Base-by-base conservation (phyloP, 2,888 invertebrate species). In the Augochlorella aurata region DNA sequence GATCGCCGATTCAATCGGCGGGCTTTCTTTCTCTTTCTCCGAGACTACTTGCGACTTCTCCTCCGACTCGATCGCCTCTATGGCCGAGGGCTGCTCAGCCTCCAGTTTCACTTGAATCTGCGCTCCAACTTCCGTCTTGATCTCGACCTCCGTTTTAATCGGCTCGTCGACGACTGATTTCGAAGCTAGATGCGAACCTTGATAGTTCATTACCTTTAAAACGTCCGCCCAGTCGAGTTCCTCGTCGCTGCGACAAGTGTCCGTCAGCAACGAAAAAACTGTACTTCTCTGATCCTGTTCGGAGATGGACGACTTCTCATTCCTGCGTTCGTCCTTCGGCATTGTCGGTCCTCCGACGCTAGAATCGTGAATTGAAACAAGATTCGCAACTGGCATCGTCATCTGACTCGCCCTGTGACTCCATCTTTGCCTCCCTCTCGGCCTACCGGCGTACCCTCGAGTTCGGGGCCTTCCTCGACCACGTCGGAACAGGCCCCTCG, bases 201-300 rank as follows among this genome's bases (percentile, higher is more conserved):
- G 68, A 14, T 44, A 54, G 12, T 70, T 80, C 83, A 86, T 79
- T 8, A 85, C 63, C 45, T 85, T 84, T 7, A 86, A 52, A 4
- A 87, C 87, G 14, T 87, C 87, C 4, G 69, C 67, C 84, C 84
- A 87, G 16, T 77, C 72, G 21, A 87, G 77, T 47, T 87, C 87
- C 16, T 87, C 87, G 54, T 87, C 86, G n/a, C 79, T 85, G 10
- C 58, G 76, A 18, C 84, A 79, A 1, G 84, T 76, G 58, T 86
- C 86, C 0, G 76, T 85, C 0, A 87, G 80, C 12, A 87, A 74
- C 1, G 87, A 86, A 24, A 81, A 83, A 1, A 87, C 86, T 4
- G 87, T 86, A 2, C 63, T 14, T 2, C 71, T 66, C n/a, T 66
- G 67, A 7, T 24, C 12, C 2, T 71, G 52, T 54, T 82, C 68